Base-by-base conservation (phyloP, 2,113 vertebrate species). In the Heterotilapia buettikoferi region DNA sequence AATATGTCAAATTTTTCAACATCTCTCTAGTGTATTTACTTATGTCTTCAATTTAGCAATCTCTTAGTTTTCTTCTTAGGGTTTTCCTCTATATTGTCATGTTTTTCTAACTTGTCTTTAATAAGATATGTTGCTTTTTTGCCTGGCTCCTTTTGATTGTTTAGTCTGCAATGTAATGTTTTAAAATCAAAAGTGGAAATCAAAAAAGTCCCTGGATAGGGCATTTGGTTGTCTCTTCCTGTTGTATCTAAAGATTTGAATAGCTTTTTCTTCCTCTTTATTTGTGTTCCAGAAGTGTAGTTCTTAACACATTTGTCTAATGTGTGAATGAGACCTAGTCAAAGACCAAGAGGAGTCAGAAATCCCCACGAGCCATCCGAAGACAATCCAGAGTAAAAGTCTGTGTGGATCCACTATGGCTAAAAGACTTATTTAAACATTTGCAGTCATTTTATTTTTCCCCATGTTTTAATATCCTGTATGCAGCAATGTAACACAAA, bases 1-100 rank as follows among this genome's bases (percentile, higher is more conserved):
- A 86, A 82, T 19, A 83, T 90, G 45, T 82, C 71, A 92, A 59
- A 81, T 45, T 81, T 84, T 80, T 92, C 71, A 88, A 26, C 84
- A 71, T 53, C 40, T 88, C 54, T 88, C 24, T 80, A 80, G 47
- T 26, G 16, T 83, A 80, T 63, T 47, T 66, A 80, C 84, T 88
- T 24, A 45, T 83, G 78, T 76, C 21, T 81, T 84, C 26, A 71
- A 38, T 90, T 78, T 38, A 63, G 40, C 3, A 43, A 2, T 83
- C 7, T 61, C 36, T 33, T 7, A 5, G 2, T 13, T 40, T 83
- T 57, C 14, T 29, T 10, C 45, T 57, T 81, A 83, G 71, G 33
- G 19, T 13, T 68, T 57, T 40, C 56, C 5, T 26, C 19, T 50
- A 54, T 63, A 56, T 66, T 81, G 61, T 85, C 31, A 31, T 63